A percentile compares a stretch with the other conserved stretches of the same genome.
These are phyloP conservation scores for Drosophila picticornis DNA, from an alignment of 2,888 invertebrate species.

Conservation along the genomic window DNA sequence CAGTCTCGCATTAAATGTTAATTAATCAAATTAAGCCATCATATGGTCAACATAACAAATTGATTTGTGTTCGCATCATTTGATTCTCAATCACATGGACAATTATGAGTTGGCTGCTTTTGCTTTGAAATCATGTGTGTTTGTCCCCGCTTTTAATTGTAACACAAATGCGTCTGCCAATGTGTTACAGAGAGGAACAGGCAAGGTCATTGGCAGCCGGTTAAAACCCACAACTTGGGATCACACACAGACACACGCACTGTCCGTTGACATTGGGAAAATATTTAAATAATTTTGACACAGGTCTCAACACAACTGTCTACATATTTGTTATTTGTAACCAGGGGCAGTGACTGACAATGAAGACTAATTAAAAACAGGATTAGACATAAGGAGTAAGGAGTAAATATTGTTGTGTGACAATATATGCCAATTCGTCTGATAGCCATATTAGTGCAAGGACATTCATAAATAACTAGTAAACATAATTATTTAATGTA, in stretches of 20 bases:
- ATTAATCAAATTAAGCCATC: constrained; percentile 5
- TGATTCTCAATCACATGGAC: background rate
- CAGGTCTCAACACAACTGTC: background rate
- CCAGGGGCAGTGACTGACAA: constrained; percentile 1
- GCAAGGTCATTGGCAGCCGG: constrained; percentile 42
- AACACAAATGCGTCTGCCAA: constrained; percentile 11
- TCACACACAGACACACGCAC: background rate
- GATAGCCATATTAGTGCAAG: constrained; percentile 18
- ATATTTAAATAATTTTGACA: constrained; percentile 2
- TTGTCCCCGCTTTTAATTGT: constrained; percentile 30
- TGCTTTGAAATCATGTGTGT: background rate
- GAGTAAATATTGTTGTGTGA: background rate
- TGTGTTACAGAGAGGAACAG: background rate
- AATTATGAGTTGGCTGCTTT: constrained; percentile 17
- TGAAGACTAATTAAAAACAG: constrained; percentile 26
- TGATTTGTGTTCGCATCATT: constrained; percentile 36
- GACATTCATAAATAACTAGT: constrained; percentile 1
- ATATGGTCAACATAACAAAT: constrained; percentile 27
- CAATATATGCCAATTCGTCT: constrained; percentile 6
- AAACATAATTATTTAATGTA: constrained; percentile 13
- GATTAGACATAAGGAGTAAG: too few relatives aligned
- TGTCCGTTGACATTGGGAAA: constrained; percentile 3
- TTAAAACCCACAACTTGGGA: constrained; percentile 8
- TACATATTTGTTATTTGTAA: background rate
- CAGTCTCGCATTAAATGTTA: constrained; percentile 14